A percentile compares a stretch with the other conserved stretches of the same genome.
These are phyloP conservation scores for Thera britannica DNA, from an alignment of 2,888 invertebrate species.

Conservation along the genomic window DNA sequence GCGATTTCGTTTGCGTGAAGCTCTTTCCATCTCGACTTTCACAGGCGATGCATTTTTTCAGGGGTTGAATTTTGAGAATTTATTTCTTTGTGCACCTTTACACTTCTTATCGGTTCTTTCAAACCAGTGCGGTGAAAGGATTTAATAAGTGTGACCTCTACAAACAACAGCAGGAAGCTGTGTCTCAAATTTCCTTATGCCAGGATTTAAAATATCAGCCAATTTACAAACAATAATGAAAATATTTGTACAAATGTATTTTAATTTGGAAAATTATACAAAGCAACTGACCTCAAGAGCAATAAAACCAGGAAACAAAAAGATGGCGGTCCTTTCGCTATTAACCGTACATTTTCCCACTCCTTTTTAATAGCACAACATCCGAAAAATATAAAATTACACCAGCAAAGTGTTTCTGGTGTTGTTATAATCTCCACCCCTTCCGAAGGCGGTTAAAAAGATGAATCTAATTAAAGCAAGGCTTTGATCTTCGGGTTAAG, in stretches of 20 bases:
- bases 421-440: conserved; percentile 11
- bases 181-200: too few relatives aligned
- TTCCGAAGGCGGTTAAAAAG: conserved; percentile 40
- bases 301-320: not conserved
- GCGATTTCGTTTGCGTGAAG: not conserved
- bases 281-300: not conserved
- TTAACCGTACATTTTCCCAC: conserved; percentile 1
- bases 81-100: not conserved
- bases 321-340: not conserved
- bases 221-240: too few relatives aligned
- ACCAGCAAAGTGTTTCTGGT: conserved; percentile 24
- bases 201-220: too few relatives aligned
- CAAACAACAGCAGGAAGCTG: too few relatives aligned
- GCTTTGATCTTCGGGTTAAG: conserved; percentile 52
- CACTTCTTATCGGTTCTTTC: too few relatives aligned
- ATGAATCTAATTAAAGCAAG: conserved; percentile 43
- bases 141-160: too few relatives aligned
- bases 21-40: not conserved
- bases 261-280: not conserved
- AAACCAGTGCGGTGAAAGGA: too few relatives aligned
- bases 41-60: not conserved
- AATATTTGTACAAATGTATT: too few relatives aligned
- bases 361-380: conserved; percentile 12
- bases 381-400: conserved; percentile 22
- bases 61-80: not conserved